phyloP scores from a whole-genome alignment of 2,113 vertebrate genomes.

The Rhabdomys dilectus region DNA sequence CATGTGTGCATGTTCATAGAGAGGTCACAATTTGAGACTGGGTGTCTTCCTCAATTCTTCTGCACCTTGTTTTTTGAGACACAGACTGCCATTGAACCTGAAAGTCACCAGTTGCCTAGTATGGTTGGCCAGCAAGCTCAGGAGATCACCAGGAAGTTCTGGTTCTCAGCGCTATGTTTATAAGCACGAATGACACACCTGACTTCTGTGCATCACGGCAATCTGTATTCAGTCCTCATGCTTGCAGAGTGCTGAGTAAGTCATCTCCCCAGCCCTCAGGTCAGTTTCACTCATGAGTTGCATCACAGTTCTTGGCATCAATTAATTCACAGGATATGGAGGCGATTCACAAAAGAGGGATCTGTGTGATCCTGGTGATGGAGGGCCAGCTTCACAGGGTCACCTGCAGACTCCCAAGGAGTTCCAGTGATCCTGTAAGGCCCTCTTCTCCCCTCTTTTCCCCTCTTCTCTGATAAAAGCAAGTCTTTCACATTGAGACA shows the following conservation, averaged over 20 bases:
- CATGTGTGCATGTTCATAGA: background rate
- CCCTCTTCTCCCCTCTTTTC: background rate
- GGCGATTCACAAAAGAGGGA: background rate
- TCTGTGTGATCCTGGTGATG: accelerated
- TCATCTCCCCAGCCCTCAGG: background rate
- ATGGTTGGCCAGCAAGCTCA: too few species aligned
- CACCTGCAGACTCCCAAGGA: background rate
- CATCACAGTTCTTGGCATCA: background rate
- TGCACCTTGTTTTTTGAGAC: background rate
- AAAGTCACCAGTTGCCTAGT: background rate
- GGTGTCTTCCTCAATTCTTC: background rate
- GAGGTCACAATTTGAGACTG: background rate
- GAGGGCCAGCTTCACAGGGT: background rate
- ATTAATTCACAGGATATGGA: background rate
- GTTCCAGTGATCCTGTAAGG: background rate
- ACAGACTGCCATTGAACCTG: background rate
- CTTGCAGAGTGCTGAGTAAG: background rate
- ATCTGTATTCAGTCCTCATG: background rate
- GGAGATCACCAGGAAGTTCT: background rate
- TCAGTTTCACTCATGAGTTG: background rate
- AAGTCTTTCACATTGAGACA: background rate
- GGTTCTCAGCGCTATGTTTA: background rate
- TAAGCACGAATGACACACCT: background rate
- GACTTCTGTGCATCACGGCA: background rate
- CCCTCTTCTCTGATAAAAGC: background rate